Conservation (phyloP, 2,113 vertebrate species). For the Mus spicilegus region DNA sequence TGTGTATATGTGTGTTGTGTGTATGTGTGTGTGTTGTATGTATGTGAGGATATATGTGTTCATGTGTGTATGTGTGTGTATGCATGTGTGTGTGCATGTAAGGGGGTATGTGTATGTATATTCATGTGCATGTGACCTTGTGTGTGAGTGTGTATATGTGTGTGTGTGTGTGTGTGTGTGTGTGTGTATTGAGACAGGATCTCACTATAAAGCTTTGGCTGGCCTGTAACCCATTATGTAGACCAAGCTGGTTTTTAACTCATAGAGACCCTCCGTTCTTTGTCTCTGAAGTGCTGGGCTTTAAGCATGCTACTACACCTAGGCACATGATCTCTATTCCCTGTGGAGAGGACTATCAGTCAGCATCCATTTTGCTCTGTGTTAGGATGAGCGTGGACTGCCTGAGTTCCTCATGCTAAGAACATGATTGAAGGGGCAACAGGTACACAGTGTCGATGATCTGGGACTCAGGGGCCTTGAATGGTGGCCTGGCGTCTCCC, state of each 20-base stretch:
- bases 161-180: neutral
- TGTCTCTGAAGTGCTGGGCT: neutral
- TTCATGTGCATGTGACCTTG: neutral
- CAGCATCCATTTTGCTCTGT: neutral
- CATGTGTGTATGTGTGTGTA: neutral
- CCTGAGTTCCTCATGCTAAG: neutral
- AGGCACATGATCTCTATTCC: neutral
- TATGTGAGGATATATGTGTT: neutral
- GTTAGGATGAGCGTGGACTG: neutral
- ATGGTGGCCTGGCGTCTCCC: neutral
- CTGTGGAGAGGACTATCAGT: neutral
- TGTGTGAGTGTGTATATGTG: neutral
- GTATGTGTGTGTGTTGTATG: neutral
- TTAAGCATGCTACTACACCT: no score
- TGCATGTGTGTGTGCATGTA: neutral
- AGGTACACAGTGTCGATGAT: neutral
- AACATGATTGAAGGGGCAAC: neutral
- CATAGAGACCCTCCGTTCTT: neutral
- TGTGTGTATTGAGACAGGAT: neutral
- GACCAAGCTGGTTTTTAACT: neutral
- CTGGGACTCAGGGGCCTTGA: neutral
- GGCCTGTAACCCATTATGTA: neutral
- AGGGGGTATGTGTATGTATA: neutral
- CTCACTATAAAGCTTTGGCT: neutral
- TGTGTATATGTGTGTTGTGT: neutral